These are phyloP conservation scores for Cranoglanis bouderius DNA, from an alignment of 2,113 vertebrate genomes.

Conservation along the genomic window DNA sequence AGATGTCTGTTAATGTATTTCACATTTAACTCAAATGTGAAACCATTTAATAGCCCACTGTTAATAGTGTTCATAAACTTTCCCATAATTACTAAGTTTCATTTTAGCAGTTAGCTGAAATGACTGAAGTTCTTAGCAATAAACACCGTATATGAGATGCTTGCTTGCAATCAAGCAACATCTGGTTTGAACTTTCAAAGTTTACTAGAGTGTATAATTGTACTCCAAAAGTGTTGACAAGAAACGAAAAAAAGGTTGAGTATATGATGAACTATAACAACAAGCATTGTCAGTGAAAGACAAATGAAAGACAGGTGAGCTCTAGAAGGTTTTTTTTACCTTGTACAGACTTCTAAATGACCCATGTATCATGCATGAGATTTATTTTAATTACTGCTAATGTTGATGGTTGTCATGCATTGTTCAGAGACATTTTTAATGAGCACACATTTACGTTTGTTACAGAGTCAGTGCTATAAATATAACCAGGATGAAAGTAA, in stretches of 20 bases:
- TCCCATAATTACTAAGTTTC: conserved; percentile 17
- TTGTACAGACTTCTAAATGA: not conserved
- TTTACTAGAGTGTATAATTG: conserved; percentile 20
- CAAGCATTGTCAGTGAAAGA: not conserved
- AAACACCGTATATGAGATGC: not conserved
- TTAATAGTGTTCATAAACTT: not conserved
- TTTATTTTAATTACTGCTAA: not conserved
- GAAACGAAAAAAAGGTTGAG: not conserved
- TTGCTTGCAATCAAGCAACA: conserved; percentile 18
- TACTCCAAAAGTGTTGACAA: conserved; percentile 13
- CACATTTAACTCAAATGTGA: not conserved
- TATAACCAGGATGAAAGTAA: not conserved
- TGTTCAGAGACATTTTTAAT: not conserved
- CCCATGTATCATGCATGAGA: not conserved
- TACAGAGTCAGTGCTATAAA: not conserved
- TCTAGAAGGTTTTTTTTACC: not conserved
- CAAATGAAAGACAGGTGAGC: not conserved
- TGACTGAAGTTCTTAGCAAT: not conserved
- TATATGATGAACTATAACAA: not conserved
- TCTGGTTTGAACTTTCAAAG: conserved; percentile 26
- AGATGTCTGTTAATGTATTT: not conserved
- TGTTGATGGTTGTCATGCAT: conserved; percentile 9
- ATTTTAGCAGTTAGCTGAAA: conserved; percentile 10
- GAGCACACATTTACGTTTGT: not conserved
- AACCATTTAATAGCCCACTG: not conserved